A percentile compares a stretch with the other conserved stretches of the same genome.
Conservation (phyloP, 2,888 invertebrate species). For the Poecilobothrus nobilitatus region DNA sequence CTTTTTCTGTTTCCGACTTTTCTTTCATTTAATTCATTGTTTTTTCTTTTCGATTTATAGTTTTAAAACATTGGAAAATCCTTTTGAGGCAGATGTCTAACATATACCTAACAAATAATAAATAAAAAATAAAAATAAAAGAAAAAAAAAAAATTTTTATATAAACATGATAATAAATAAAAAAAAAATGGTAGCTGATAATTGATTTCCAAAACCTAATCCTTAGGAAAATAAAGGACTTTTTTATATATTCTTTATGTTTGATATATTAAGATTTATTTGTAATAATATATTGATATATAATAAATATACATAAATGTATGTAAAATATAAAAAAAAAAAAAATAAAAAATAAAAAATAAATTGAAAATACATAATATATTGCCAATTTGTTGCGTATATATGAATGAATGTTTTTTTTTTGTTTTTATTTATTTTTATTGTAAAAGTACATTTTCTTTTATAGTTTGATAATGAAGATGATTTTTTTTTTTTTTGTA, state of each 20-base stretch:
- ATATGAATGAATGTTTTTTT: too few species aligned
- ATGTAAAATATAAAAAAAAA: background rate
- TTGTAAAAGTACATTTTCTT: background rate
- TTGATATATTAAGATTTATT: conserved; percentile 4
- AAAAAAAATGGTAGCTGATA: background rate
- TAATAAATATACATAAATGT: too few species aligned
- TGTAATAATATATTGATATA: background rate
- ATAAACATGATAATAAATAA: background rate
- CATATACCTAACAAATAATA: too few species aligned
- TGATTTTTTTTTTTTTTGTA: background rate
- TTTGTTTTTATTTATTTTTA: background rate
- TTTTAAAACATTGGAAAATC: background rate
- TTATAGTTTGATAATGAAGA: background rate
- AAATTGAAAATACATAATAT: background rate
- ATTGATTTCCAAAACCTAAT: conserved; percentile 1
- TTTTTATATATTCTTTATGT: background rate
- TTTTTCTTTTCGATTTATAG: background rate
- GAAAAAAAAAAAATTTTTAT: background rate
- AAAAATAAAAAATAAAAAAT: background rate
- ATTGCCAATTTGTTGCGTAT: conserved; percentile 2
- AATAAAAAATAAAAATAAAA: too few species aligned
- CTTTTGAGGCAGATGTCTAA: background rate
- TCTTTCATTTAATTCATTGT: background rate
- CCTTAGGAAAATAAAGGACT: background rate
- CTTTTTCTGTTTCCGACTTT: background rate